phyloP scores from a whole-genome alignment of 2,888 invertebrate genomes.

The Argyresthia goedartella region DNA sequence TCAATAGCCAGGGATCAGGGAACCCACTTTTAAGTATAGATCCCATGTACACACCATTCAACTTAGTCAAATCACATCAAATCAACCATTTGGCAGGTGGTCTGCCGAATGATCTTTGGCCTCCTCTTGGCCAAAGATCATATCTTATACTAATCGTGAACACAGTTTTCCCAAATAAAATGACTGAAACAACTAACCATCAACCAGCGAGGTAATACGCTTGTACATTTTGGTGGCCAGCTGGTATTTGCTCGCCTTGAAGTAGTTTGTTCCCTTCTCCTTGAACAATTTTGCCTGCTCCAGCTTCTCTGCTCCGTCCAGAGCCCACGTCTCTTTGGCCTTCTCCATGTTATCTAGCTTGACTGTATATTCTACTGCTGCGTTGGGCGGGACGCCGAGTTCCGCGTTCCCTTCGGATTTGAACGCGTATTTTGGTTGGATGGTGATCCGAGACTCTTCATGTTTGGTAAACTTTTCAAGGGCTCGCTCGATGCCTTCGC shows the following conservation, averaged over 20 bases:
- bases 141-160: no score
- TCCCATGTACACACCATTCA: no score
- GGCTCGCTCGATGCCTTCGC: conserved; percentile 86
- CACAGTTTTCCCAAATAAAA: no score
- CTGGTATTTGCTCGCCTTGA: conserved; percentile 82
- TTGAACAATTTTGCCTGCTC: conserved; percentile 87
- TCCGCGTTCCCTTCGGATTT: conserved; percentile 77
- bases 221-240: conserved; percentile 91
- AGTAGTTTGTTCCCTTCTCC: conserved; percentile 91
- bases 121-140: no score
- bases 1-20: neutral
- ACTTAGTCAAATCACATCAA: no score
- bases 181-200: conserved; percentile 36
- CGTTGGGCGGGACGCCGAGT: conserved; percentile 82
- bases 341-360: conserved; percentile 87
- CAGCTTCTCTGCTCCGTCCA: conserved; percentile 83
- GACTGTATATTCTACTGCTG: conserved; percentile 84
- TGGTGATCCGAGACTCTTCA: conserved; percentile 81
- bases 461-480: conserved; percentile 84
- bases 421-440: conserved; percentile 86
- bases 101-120: no score
- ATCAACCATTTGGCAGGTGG: no score
- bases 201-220: conserved; percentile 77
- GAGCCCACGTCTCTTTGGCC: conserved; percentile 85
- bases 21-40: no score